phyloP scores from a whole-genome alignment of 2,888 invertebrate species.

The Sympetrum striolatum region DNA sequence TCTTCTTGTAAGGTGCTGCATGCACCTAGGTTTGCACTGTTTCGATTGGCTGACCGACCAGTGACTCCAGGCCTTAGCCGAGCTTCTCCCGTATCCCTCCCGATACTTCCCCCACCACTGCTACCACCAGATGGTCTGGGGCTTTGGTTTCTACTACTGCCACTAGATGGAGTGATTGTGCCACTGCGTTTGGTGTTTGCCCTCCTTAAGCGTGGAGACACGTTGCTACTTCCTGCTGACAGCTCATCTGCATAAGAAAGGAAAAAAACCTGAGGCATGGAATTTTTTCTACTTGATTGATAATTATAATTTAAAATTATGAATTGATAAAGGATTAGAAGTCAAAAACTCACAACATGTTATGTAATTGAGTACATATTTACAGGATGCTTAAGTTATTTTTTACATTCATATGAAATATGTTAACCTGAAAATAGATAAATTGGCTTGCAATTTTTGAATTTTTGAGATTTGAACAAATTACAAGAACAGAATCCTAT shows the following conservation, averaged over 20 bases:
- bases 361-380: too few relatives aligned
- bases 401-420: too few relatives aligned
- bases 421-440: too few relatives aligned
- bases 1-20: constrained; percentile 79
- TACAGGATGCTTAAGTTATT: too few relatives aligned
- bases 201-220: constrained; percentile 63
- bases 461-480: too few relatives aligned
- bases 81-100: constrained; percentile 62
- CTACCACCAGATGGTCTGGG: constrained; percentile 61
- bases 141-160: constrained; percentile 67
- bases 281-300: too few relatives aligned
- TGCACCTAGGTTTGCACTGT: constrained; percentile 66
- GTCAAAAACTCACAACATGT: too few relatives aligned
- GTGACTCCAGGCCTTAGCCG: constrained; percentile 64
- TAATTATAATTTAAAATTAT: too few relatives aligned
- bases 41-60: constrained; percentile 61
- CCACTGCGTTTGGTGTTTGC: constrained; percentile 59
- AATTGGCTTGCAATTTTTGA: too few relatives aligned
- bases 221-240: constrained; percentile 65
- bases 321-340: too few relatives aligned
- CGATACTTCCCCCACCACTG: constrained; percentile 15
- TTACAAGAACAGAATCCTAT: too few relatives aligned
- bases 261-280: background rate
- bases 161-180: constrained; percentile 60
- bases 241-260: constrained; percentile 61